Evolutionary conservation across 2,888 invertebrate genomes (phyloP), one percentile per base, ranked within the genome.

Genomic region (Biston betularia): DNA sequence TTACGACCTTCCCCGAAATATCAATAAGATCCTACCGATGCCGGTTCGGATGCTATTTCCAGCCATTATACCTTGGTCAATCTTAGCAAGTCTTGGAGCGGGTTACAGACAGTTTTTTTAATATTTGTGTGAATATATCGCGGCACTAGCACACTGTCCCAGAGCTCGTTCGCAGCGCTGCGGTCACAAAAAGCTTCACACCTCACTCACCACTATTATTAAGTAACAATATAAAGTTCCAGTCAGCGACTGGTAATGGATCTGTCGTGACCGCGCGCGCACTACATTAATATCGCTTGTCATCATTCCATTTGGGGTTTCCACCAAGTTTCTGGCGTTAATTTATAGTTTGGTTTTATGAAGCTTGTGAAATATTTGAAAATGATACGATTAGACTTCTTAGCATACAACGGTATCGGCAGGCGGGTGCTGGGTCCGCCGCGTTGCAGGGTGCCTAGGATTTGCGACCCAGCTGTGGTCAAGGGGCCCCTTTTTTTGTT

Each of bases 271-370:
- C 55, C 73, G 69, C 15, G 34, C 69, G 63, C 63, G 66, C 63
- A 59, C 59, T 69, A 68, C 70, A 69, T 69, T 68, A 71, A 69
- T 70, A 72, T 65, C 34, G 71, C 67, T 71, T 65, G 66, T 73
- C 71, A 70, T 67, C 52, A 15, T 56, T 60, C 59, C 55, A 63
- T 66, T 68, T 68, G 62, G 65, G 65, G 49, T 70, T 69, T 66
- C 68, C 62, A 67, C 59, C 45, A 63, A 60, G 64, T 65, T 60
- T 48, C 58, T 34, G 55, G 40, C 46, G 52, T 63, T 53, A 63
- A 60, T 65, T 62, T 49, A 12, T 67, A 56, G 60, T 60, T 62
- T 61, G 64, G 40, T 55, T 59, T 42, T 44, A 48, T 44, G n/a
- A 50, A 42, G 61, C 59, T 65, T 57, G 40, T 53, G 35, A 38